Evolutionary conservation across 2,888 invertebrate genomes (phyloP).

Genomic region (Pollenia griseotomentosa): DNA sequence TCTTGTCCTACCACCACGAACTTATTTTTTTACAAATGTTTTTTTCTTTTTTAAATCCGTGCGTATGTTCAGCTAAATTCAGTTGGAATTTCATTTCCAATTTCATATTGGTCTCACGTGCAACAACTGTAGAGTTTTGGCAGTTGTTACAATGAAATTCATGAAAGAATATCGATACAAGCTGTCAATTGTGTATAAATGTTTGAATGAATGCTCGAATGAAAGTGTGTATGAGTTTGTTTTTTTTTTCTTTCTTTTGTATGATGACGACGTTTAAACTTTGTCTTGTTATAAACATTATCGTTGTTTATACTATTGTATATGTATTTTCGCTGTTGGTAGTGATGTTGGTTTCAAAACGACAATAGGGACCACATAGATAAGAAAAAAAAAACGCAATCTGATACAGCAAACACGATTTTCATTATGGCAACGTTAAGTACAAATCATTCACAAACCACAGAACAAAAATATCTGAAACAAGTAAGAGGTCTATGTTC

Average conservation of each 20-base stretch:
- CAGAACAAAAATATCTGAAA: conserved; percentile 28
- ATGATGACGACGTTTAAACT: conserved; percentile 50
- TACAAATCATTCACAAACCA: conserved; percentile 68
- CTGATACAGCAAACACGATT: conserved; percentile 69
- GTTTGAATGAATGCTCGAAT: conserved; percentile 11
- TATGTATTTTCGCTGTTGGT: conserved; percentile 15
- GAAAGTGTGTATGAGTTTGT: not conserved
- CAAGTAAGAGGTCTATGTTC: no score
- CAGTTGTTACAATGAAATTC: conserved; percentile 69
- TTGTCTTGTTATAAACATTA: conserved; percentile 43
- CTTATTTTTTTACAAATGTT: no score
- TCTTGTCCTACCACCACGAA: conserved; percentile 36
- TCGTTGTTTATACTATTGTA: conserved; percentile 16
- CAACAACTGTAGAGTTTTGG: conserved; percentile 73
- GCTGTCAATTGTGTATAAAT: conserved; percentile 70
- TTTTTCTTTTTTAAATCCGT: no score
- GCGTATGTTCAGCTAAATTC: conserved; percentile 20
- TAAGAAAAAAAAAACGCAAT: conserved; percentile 40
- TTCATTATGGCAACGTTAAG: conserved; percentile 69
- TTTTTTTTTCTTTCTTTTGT: not conserved
- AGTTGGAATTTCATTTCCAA: conserved; percentile 62
- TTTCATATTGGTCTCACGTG: conserved; percentile 72
- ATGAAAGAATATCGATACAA: conserved; percentile 66
- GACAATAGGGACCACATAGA: no score
- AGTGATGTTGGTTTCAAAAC: conserved; percentile 46